Percentiles rank a stretch among this genome's conserved stretches.
These are phyloP conservation scores for Lithophane ornitopus DNA, from an alignment of 2,888 invertebrate species.

Conservation along the genomic window DNA sequence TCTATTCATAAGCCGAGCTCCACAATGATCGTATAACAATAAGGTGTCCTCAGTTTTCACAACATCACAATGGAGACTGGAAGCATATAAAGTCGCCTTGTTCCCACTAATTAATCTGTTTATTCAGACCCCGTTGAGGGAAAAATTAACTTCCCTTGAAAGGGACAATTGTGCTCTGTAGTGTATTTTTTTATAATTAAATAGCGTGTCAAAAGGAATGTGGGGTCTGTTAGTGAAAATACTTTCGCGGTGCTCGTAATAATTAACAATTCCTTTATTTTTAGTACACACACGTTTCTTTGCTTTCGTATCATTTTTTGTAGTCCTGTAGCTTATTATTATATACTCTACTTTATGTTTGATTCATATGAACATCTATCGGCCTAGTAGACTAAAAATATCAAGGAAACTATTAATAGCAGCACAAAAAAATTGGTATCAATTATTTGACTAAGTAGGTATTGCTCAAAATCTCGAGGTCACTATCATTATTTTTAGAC, in stretches of 20 bases:
- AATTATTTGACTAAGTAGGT: no score
- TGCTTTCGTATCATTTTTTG: not conserved
- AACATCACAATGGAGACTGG: constrained; percentile 80
- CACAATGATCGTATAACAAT: constrained; percentile 64
- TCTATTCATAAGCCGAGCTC: constrained; percentile 54
- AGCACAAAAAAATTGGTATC: not conserved
- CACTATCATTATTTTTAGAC: not conserved
- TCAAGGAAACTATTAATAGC: not conserved
- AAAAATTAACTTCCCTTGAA: constrained; percentile 62
- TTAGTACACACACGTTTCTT: not conserved
- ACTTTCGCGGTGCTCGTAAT: constrained; percentile 17
- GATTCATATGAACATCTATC: not conserved
- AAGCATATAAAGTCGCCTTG: constrained; percentile 77
- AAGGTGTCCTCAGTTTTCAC: constrained; percentile 67
- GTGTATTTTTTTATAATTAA: constrained; percentile 60
- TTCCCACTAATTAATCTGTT: constrained; percentile 82
- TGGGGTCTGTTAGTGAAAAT: constrained; percentile 29
- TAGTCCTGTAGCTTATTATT: not conserved
- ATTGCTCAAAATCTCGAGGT: not conserved
- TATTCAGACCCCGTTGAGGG: constrained; percentile 57
- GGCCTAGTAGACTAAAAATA: no score
- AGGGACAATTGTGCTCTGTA: constrained; percentile 49
- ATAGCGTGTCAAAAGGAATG: constrained; percentile 53
- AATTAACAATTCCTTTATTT: constrained; percentile 20
- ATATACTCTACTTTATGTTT: not conserved